Percentiles rank a stretch among this genome's conserved stretches.
Conservation (phyloP, 2,797 vertebrate genomes). For the Poeciliopsis presidionis region DNA sequence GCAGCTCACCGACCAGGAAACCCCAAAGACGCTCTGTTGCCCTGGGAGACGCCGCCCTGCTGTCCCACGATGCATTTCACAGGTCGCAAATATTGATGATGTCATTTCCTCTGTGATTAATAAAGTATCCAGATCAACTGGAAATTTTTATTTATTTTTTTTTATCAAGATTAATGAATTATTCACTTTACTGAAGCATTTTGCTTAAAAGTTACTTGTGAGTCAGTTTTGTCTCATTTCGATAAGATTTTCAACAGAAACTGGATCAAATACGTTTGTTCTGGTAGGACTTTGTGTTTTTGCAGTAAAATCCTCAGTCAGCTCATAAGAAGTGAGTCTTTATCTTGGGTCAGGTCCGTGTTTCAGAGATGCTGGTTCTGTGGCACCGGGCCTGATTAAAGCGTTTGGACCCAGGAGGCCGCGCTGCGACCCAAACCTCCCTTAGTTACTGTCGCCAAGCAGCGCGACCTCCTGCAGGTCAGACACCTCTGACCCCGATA, state of each 20-base stretch:
- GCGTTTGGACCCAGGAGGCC: neutral
- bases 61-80: neutral
- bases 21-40: constrained; percentile 53
- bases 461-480: neutral
- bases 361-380: neutral
- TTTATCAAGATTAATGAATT: no score
- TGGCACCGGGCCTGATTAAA: neutral
- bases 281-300: no score
- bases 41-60: constrained; percentile 16
- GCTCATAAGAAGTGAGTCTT: neutral
- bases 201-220: no score
- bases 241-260: no score
- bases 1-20: constrained; percentile 16
- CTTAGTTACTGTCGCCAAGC: constrained; percentile 12
- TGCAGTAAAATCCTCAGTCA: neutral
- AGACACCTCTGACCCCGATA: neutral
- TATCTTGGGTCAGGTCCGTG: neutral
- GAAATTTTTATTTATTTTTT: no score
- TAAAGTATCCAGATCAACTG: no score
- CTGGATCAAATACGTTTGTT: no score
- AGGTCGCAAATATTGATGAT: no score
- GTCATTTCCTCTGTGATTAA: no score
- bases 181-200: no score
- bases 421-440: neutral
- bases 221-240: no score